Evolutionary conservation across 2,113 vertebrate genomes (phyloP).

Genomic region (Columba janthina): DNA sequence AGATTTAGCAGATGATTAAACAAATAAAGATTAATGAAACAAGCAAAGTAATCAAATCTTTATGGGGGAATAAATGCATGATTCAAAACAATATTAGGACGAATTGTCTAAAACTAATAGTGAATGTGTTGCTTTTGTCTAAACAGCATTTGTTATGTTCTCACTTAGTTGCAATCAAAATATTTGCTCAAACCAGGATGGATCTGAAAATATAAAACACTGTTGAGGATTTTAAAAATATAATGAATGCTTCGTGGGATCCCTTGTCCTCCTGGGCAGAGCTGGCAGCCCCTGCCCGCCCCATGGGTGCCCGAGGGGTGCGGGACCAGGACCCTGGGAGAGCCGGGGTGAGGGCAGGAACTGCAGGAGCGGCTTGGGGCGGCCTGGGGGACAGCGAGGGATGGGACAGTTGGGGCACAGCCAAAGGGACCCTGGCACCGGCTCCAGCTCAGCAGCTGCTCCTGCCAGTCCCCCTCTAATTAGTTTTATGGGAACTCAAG

Average conservation of each 20-base stretch:
- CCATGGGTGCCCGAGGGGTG: fast-evolving
- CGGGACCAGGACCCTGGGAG: fast-evolving
- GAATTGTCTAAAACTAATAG: slow-evolving; percentile 76
- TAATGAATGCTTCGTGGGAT: not conserved
- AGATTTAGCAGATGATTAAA: slow-evolving; percentile 82
- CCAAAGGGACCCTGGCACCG: not conserved
- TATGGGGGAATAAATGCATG: slow-evolving; percentile 70
- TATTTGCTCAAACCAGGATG: slow-evolving; percentile 67
- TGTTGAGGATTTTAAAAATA: fast-evolving
- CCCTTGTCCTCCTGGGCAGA: fast-evolving
- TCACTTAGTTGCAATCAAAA: slow-evolving; percentile 62
- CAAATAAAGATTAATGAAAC: slow-evolving; percentile 83
- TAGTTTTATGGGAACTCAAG: not conserved
- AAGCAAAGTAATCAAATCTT: slow-evolving; percentile 79
- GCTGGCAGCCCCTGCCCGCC: not conserved
- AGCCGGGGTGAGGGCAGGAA: not conserved
- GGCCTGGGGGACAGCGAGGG: fast-evolving
- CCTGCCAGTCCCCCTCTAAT: not conserved
- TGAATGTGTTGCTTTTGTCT: slow-evolving; percentile 40
- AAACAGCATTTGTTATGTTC: slow-evolving; percentile 66
- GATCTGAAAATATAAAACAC: slow-evolving; percentile 25
- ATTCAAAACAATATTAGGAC: slow-evolving; percentile 78
- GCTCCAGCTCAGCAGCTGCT: not conserved
- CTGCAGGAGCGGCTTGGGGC: fast-evolving
- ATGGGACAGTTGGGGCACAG: fast-evolving